Evolutionary conservation across 2,888 invertebrate genomes (phyloP), one percentile per base, ranked within the genome.

Genomic region (Lagria hirta): DNA sequence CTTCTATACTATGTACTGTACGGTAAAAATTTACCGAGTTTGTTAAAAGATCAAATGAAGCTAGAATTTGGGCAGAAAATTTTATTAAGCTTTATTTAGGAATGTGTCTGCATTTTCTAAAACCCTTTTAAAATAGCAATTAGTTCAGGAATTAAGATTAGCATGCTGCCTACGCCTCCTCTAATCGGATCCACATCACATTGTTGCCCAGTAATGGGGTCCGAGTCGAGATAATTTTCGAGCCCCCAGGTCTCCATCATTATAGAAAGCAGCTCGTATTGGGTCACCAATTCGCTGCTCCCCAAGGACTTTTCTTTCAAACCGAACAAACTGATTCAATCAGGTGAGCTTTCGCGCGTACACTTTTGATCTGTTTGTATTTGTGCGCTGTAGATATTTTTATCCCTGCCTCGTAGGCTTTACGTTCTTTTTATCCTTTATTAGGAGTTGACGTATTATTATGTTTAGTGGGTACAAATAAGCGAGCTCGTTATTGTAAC

Each of bases 401-500:
- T 56, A 58, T 57, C 51, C 52, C 37, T 44, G 51, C 48, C 55
- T 51, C 40, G 48, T 54, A 51, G 56, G 57, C 54, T 58, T n/a
- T n/a, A n/a, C n/a, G n/a, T n/a, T n/a, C n/a, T n/a, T n/a, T 60
- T 62, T 60, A 62, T 59, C 58, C 57, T 52, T 54, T 52, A 59
- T 59, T 61, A 60, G 59, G 54, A 55, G 50, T 43, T 43, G 49
- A 45, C 13, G 50, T 51, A 54, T 54, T n/a, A n/a, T n/a, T 54
- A 49, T 54, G 47, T 53, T 53, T 48, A 47, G 48, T 36, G 34
- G 46, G 55, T 53, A 54, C 49, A 58, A 62, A 62, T 61, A 60
- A 58, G 60, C 51, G 37, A 47, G 55, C 56, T 63, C 61, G 62
- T 63, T 63, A 63, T 57, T 55, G 57, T 57, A 62, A 58, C 60